Conservation (phyloP, 2,888 invertebrate species). For the Magallana nippona region DNA sequence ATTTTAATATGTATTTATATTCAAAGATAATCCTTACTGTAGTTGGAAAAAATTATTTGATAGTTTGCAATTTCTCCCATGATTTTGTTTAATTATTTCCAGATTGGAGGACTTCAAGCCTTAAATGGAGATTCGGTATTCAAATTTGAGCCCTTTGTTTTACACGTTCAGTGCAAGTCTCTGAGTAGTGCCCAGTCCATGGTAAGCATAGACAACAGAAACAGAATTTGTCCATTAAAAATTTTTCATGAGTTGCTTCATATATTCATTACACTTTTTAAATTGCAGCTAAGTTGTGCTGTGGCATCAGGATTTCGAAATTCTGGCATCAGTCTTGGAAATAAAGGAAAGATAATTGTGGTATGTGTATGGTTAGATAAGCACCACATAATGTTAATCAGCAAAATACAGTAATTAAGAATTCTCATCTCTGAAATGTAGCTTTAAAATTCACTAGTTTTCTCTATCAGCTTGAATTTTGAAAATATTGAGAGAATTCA, state of each 20-base stretch:
- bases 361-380: constrained; percentile 57
- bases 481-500: no score
- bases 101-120: constrained; percentile 62
- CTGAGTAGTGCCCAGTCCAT: constrained; percentile 79
- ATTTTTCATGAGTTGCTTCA: no score
- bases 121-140: constrained; percentile 74
- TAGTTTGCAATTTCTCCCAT: no score
- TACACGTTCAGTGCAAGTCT: constrained; percentile 81
- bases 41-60: no score
- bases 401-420: no score
- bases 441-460: background rate
- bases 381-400: no score
- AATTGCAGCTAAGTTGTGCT: constrained; percentile 78
- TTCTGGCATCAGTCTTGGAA: constrained; percentile 81
- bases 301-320: constrained; percentile 81
- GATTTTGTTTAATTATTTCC: constrained; percentile 47
- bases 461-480: background rate
- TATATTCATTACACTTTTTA: no score
- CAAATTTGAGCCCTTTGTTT: constrained; percentile 82
- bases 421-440: background rate
- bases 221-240: background rate
- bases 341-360: constrained; percentile 79
- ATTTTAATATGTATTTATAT: no score
- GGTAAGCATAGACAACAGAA: constrained; percentile 66
- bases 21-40: no score